Evolutionary conservation across 2,797 vertebrate genomes (phyloP).

Genomic region (Microhierax caerulescens): DNA sequence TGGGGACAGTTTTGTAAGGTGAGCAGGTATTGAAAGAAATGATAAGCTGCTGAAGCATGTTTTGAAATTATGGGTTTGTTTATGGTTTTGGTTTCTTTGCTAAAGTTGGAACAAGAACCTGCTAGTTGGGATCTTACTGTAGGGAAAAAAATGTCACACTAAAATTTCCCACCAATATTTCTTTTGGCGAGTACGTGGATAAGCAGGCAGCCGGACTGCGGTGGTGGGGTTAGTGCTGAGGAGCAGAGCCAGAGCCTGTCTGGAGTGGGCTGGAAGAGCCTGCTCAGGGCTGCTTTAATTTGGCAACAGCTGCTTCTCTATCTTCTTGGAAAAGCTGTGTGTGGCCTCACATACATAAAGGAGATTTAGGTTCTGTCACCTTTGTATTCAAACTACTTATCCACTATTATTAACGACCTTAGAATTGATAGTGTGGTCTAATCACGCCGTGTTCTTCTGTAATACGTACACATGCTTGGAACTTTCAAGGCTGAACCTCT

Average conservation of each 20-base stretch:
- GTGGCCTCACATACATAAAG: not conserved
- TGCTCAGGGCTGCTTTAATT: not conserved
- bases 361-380: not conserved
- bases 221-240: not conserved
- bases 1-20: not conserved
- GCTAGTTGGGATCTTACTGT: not conserved
- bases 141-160: not conserved
- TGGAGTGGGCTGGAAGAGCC: rapidly evolving
- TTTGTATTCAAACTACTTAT: not conserved
- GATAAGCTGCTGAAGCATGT: not conserved
- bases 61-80: not conserved
- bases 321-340: not conserved
- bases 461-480: not conserved
- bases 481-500: not conserved
- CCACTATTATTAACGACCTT: not conserved
- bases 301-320: not conserved
- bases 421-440: not conserved
- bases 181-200: not conserved
- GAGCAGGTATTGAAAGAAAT: not conserved
- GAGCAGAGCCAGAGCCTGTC: not conserved
- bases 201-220: not conserved
- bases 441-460: not conserved
- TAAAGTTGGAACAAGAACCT: not conserved
- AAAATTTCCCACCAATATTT: not conserved
- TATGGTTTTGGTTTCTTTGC: not conserved